phyloP scores from a whole-genome alignment of 2,113 vertebrate genomes.

The Cynoglossus semilaevis region DNA sequence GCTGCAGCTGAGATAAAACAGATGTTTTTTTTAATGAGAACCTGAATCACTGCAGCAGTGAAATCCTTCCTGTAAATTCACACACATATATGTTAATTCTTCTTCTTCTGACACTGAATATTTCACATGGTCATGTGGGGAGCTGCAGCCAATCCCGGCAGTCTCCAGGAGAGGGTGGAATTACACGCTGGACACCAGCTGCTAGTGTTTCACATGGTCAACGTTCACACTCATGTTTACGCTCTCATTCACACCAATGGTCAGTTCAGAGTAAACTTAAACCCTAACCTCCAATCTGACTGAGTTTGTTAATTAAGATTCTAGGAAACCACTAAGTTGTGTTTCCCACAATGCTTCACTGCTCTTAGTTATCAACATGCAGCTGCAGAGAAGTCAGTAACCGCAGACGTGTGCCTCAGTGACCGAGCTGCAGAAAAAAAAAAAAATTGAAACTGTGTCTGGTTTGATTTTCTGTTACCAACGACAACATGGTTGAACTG shows the following conservation, averaged over 20 bases:
- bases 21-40: conserved; percentile 46
- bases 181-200: too few species aligned
- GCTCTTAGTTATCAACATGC: too few species aligned
- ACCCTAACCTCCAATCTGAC: too few species aligned
- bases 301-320: too few species aligned
- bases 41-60: conserved; percentile 1
- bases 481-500: conserved; percentile 11
- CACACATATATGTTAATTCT: conserved; percentile 21
- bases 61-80: conserved; percentile 1
- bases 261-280: too few species aligned
- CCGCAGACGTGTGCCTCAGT: conserved; percentile 3
- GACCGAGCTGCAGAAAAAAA: conserved; percentile 1
- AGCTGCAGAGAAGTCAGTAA: conserved; percentile 15
- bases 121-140: too few species aligned
- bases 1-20: conserved; percentile 39
- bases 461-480: conserved; percentile 4
- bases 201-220: too few species aligned
- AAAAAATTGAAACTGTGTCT: neutral
- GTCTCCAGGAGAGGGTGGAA: too few species aligned
- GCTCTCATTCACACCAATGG: too few species aligned
- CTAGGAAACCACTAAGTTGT: too few species aligned
- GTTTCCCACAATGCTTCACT: neutral
- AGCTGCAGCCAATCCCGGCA: too few species aligned
- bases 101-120: neutral
- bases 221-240: too few species aligned